Percentiles rank a stretch among this genome's conserved stretches.
Conservation (phyloP, 2,113 vertebrate species). For the Morone saxatilis region DNA sequence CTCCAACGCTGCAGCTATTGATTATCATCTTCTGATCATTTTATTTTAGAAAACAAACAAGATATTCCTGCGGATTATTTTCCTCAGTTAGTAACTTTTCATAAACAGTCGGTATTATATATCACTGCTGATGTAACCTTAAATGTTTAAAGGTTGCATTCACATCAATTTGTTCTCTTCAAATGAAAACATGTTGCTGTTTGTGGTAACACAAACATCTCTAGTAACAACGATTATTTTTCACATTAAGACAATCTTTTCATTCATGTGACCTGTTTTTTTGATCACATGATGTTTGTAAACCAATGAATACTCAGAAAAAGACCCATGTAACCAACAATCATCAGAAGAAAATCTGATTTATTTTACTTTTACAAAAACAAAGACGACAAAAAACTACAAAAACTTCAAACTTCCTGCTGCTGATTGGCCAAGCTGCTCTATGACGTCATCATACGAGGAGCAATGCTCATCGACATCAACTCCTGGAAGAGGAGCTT, state of each 20-base stretch:
- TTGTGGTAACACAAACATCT: no score
- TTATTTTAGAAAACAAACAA: background rate
- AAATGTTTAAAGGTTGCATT: no score
- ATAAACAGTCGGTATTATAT: no score
- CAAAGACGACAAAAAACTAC: background rate
- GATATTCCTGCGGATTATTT: no score
- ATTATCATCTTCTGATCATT: no score
- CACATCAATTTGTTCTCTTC: no score
- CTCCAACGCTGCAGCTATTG: background rate
- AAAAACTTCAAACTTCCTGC: slow-evolving; percentile 17
- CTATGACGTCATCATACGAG: slow-evolving; percentile 95
- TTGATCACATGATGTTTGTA: background rate
- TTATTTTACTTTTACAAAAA: slow-evolving; percentile 60
- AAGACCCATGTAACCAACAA: background rate
- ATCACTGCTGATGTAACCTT: no score
- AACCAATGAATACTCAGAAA: background rate
- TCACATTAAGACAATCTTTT: no score
- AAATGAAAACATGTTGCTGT: no score
- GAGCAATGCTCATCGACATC: slow-evolving; percentile 99
- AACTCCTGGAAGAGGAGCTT: slow-evolving; percentile 98
- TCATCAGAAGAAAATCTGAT: slow-evolving; percentile 24
- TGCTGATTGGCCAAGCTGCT: background rate
- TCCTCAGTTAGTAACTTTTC: no score
- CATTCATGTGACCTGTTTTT: no score
- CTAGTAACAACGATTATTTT: no score